phyloP scores from a whole-genome alignment of 2,888 invertebrate species.

The Ornithoptera priamus region DNA sequence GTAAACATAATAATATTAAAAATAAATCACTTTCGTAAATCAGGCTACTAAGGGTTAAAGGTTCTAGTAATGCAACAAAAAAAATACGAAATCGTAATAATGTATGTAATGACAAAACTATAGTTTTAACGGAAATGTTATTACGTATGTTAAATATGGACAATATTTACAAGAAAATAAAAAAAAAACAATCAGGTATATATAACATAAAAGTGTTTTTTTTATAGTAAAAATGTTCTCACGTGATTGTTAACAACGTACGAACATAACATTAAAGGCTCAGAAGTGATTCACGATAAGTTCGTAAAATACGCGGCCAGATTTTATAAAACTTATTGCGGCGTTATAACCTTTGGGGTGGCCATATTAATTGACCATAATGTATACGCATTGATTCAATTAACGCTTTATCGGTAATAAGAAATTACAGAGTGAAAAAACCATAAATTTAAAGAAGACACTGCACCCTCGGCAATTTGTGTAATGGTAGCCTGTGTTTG shows the following conservation, averaged over 20 bases:
- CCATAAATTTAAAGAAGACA: constrained; percentile 19
- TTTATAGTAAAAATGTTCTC: too few species aligned
- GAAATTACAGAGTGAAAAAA: constrained; percentile 27
- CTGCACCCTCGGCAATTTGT: constrained; percentile 21
- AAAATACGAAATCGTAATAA: too few species aligned
- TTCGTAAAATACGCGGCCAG: constrained; percentile 14
- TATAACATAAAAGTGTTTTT: too few species aligned
- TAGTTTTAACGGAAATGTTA: too few species aligned
- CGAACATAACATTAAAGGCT: not conserved
- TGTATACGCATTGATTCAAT: constrained; percentile 39
- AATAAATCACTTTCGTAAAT: too few species aligned
- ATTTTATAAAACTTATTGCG: constrained; percentile 29
- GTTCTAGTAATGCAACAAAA: too few species aligned
- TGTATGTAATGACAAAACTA: too few species aligned
- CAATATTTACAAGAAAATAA: too few species aligned
- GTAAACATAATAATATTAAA: too few species aligned
- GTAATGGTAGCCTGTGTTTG: constrained; percentile 14
- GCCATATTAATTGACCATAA: constrained; percentile 43
- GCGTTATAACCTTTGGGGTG: constrained; percentile 35
- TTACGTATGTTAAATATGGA: too few species aligned
- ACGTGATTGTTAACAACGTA: not conserved
- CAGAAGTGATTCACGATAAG: constrained; percentile 6
- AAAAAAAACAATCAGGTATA: too few species aligned
- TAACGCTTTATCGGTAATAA: constrained; percentile 36
- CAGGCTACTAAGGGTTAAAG: too few species aligned